Evolutionary conservation across 2,797 vertebrate species (phyloP).

Genomic region (Natrix natrix): DNA sequence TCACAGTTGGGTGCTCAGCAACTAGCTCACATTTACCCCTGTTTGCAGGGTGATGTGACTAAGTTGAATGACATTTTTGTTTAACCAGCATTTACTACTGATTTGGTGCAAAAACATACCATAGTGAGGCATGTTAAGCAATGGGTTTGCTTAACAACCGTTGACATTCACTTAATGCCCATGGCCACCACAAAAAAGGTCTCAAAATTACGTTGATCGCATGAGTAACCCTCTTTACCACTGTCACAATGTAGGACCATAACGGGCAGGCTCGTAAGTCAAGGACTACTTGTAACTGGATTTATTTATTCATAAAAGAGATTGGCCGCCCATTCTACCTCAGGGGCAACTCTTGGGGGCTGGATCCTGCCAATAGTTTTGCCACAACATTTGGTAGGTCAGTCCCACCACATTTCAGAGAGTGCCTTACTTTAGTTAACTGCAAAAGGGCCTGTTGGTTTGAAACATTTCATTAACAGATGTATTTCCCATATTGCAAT

Average conservation of each 20-base stretch:
- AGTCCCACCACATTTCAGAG: neutral
- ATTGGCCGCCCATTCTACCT: neutral
- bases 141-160: neutral
- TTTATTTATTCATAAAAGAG: neutral
- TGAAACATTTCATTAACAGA: neutral
- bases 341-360: neutral
- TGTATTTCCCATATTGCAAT: neutral
- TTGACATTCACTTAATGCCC: neutral
- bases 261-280: neutral
- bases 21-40: neutral
- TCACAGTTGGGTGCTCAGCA: neutral
- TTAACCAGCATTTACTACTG: neutral
- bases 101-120: neutral
- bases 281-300: neutral
- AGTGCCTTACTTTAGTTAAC: neutral
- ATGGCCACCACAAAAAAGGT: neutral
- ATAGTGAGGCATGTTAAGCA: neutral
- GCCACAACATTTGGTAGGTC: neutral
- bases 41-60: neutral
- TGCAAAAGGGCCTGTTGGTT: neutral
- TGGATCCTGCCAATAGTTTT: neutral
- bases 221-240: neutral
- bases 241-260: neutral
- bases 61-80: neutral
- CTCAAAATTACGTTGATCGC: neutral